A percentile compares a stretch with the other conserved stretches of the same genome.
phyloP scores from a whole-genome alignment of 2,888 invertebrate species.

The Amphipyra tragopoginis region DNA sequence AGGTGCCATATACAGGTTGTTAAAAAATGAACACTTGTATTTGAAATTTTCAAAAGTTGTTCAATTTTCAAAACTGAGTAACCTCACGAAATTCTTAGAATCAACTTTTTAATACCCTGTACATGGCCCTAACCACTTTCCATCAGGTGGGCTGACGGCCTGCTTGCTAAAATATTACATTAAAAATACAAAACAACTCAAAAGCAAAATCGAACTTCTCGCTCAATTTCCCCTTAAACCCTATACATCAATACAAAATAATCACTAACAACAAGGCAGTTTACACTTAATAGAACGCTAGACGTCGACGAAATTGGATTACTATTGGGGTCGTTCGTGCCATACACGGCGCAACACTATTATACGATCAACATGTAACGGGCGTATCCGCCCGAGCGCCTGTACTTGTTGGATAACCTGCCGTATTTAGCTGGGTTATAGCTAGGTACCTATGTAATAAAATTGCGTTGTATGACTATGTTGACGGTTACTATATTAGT shows the following conservation, averaged over 20 bases:
- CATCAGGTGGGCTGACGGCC: too few species aligned
- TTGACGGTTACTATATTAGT: not conserved
- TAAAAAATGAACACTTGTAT: too few species aligned
- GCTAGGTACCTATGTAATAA: constrained; percentile 8
- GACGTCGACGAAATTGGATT: constrained; percentile 63
- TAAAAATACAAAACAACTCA: too few species aligned
- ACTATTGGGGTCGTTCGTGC: constrained; percentile 67
- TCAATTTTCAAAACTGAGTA: too few species aligned
- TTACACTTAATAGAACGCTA: constrained; percentile 56
- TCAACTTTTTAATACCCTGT: too few species aligned
- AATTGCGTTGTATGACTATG: constrained; percentile 7
- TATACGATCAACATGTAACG: constrained; percentile 47
- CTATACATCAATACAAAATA: constrained; percentile 18
- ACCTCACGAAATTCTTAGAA: too few species aligned
- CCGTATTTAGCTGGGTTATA: constrained; percentile 21
- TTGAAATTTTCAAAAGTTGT: too few species aligned
- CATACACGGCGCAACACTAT: constrained; percentile 54
- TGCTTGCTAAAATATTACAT: too few species aligned
- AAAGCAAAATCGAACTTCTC: too few species aligned
- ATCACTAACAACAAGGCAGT: constrained; percentile 36
- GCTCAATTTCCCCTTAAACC: not conserved
- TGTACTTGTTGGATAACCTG: constrained; percentile 3
- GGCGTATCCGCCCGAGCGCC: not conserved
- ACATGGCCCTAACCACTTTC: too few species aligned
- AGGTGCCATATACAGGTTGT: too few species aligned